Evolutionary conservation across 2,888 invertebrate species (phyloP).

Genomic region (Drosophila prostipennis): DNA sequence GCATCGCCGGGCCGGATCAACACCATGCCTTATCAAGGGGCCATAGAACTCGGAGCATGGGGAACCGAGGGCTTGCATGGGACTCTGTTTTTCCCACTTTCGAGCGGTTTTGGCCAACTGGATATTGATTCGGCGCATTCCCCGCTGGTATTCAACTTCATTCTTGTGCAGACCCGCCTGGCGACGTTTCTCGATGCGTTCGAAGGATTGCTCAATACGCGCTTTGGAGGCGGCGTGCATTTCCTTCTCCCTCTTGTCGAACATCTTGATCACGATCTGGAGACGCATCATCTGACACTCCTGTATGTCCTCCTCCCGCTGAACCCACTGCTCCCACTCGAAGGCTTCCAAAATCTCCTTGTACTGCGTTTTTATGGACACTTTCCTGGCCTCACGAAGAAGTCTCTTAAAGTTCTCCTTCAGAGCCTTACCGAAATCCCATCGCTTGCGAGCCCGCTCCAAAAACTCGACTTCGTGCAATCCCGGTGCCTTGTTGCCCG

Average conservation of each 20-base stretch:
- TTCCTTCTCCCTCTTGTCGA: conserved; percentile 86
- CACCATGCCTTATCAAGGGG: conserved; percentile 87
- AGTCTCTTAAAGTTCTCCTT: conserved; percentile 85
- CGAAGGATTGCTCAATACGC: conserved; percentile 86
- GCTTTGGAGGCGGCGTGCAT: conserved; percentile 73
- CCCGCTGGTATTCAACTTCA: conserved; percentile 81
- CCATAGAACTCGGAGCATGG: conserved; percentile 88
- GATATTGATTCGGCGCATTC: conserved; percentile 85
- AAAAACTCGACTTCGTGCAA: conserved; percentile 86
- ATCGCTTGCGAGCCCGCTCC: conserved; percentile 88
- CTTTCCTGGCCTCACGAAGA: conserved; percentile 85
- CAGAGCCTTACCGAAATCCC: conserved; percentile 87
- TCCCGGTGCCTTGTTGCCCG: conserved; percentile 79
- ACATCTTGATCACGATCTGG: conserved; percentile 85
- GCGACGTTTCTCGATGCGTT: conserved; percentile 85
- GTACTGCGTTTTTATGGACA: conserved; percentile 81
- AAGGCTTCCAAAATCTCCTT: conserved; percentile 89
- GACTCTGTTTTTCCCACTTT: conserved; percentile 84
- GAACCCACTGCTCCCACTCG: conserved; percentile 93
- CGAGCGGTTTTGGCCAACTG: conserved; percentile 82
- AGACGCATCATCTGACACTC: conserved; percentile 89
- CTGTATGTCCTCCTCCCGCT: conserved; percentile 91
- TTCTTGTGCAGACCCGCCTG: conserved; percentile 86
- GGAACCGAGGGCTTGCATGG: conserved; percentile 85
- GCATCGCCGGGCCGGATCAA: conserved; percentile 87